Base-by-base conservation (phyloP, 2,888 invertebrate genomes). In the Nomada flava region DNA sequence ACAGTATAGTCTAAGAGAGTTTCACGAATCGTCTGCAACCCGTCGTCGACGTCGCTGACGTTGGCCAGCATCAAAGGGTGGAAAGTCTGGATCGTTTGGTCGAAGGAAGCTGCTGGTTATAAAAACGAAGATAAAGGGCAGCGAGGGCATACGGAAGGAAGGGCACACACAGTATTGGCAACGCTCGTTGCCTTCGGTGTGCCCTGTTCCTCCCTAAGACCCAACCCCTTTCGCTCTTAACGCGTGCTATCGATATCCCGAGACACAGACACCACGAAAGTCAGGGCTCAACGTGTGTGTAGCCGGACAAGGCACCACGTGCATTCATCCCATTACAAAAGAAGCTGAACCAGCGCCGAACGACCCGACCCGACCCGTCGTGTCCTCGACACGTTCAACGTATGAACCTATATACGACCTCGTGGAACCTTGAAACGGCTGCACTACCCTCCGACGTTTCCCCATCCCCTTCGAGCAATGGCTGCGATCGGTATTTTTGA, bases 281-380 rank as follows among this genome's bases (percentile, higher is more conserved):
- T 75, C 55, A 73, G 83, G 81, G 81, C 86, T 81, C 91, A 91
- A 91, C 90, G 91, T 91, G 91, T 89, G 90, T 91, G 91, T 91
- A 83, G 81, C 87, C 87, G 91, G 89, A 90, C 88, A 90, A 89
- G 90, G 91, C 91, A 91, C 91, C 91, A 90, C 90, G 90, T 91
- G 91, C 91, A 89, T 90, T 90, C 89, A 83, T 90, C 90, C 91
- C 89, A 91, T 91, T 91, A 91, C 91, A 87, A 90, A 91, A 91
- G 90, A 86, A 91, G 91, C 91, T 91, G 91, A 91, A 91, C 89
- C 90, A 91, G 91, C 91, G 87, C 84, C 85, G 88, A 86, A 83
- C 86, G 85, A 88, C 81, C 88, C 90, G 85, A 88, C 81, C 88
- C 90, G 85, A 60, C 86, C 89, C 84, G 87, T 87, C 89, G 87